Base-by-base conservation (phyloP, 2,888 invertebrate species). In the Eupithecia pulchellata region DNA sequence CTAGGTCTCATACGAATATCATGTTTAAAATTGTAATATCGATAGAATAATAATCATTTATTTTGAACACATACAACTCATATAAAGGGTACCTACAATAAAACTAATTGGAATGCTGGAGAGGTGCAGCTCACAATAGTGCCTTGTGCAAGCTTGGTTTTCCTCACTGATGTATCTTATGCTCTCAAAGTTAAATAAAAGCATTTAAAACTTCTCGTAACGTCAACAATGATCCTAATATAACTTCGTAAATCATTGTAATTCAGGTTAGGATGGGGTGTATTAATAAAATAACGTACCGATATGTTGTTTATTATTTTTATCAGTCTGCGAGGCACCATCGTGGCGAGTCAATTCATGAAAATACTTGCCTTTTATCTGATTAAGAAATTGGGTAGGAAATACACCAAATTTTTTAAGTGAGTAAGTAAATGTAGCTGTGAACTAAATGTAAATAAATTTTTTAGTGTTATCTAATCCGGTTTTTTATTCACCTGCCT, bases 381-480 rank as follows among this genome's bases (percentile, higher is more conserved):
- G 42, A 8, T 42, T 20, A 42, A 3, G 42, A 42, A 42, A 42
- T 47, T 52, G 52, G 52, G 11, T 52, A 52, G 20, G 13, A 20
- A 20, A 25, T 17, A 27, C 13, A 27, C 55, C 55, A 27, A 27
- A 55, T 27, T 63, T 36, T 71, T 39, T 20, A 71, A 70, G 68
- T 68, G n/a, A n/a, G n/a, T n/a, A n/a, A n/a, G n/a, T 64, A 47
- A 66, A 71, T 84, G 81, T 84, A 85, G 84, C 78, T 86, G 81
- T 86, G 84, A 85, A 81, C 78, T 80, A 78, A 75, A 76, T 86
- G 83, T 85, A 86, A 86, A 85, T 85, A 85, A 79, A 82, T 74
- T 82, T 85, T 74, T 83, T 78, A 81, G 79, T 83, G 83, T 81
- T 80, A 84, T 78, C 52, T 52, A 52, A 25, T 52, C 52, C 9